Percentiles rank a stretch among this genome's conserved stretches.
Evolutionary conservation across 2,113 vertebrate genomes (phyloP).

Genomic region (Corythornis madagascariensis): DNA sequence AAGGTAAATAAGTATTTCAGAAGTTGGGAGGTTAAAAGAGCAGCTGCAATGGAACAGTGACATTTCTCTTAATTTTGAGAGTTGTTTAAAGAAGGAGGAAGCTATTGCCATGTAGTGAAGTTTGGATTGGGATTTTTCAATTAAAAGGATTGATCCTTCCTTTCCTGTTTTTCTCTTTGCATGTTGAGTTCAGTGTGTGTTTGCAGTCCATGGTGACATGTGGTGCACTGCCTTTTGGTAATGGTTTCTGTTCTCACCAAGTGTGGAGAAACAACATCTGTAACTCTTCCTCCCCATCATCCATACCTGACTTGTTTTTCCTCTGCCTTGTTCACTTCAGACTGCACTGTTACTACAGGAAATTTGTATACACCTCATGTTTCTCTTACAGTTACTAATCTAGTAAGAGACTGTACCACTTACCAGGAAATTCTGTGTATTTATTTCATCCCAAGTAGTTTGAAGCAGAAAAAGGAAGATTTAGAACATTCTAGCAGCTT

Average conservation of each 20-base stretch:
- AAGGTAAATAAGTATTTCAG: constrained; percentile 66
- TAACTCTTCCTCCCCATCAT: not conserved
- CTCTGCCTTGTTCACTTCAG: constrained; percentile 33
- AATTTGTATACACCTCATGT: not conserved
- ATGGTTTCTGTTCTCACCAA: not conserved
- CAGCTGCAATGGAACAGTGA: not conserved
- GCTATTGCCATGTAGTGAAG: not conserved
- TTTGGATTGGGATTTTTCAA: not conserved
- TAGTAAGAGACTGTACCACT: not conserved
- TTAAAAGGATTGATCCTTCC: not conserved
- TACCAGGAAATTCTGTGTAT: not conserved
- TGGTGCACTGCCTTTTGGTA: not conserved
- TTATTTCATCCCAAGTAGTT: not conserved
- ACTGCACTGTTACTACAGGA: not conserved
- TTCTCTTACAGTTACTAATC: not conserved
- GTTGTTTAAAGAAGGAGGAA: not conserved
- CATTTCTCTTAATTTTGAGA: not conserved
- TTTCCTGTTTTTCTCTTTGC: not conserved
- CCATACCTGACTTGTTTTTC: not conserved
- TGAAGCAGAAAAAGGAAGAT: not conserved
- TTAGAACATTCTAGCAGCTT: not conserved
- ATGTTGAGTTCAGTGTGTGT: not conserved
- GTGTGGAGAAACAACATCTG: not conserved
- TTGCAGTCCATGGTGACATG: not conserved
- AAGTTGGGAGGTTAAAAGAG: not conserved